Evolutionary conservation across 2,113 vertebrate genomes (phyloP).

Genomic region (Callipepla californica): DNA sequence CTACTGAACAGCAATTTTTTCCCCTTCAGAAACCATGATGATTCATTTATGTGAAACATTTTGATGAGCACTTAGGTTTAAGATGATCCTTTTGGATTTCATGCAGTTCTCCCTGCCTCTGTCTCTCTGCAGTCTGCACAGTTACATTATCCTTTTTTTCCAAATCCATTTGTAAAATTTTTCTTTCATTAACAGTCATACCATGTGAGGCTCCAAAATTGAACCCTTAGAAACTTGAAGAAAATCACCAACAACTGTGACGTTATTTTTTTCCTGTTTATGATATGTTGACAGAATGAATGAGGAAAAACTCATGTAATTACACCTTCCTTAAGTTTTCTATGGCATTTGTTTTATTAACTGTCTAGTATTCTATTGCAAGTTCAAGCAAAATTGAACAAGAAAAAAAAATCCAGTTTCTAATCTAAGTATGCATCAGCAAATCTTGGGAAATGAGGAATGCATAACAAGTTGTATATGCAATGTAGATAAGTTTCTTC

Average conservation of each 20-base stretch:
- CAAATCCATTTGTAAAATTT: neutral
- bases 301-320: neutral
- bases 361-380: neutral
- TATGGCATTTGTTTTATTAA: neutral
- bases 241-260: neutral
- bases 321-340: neutral
- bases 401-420: neutral
- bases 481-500: neutral
- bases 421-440: neutral
- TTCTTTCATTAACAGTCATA: neutral
- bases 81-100: neutral
- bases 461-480: neutral
- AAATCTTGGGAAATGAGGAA: neutral
- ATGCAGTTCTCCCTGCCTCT: neutral
- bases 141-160: neutral
- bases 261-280: neutral
- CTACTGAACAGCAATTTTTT: neutral
- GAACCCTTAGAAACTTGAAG: neutral
- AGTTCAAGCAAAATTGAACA: neutral
- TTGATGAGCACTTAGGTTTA: neutral
- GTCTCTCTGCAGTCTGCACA: neutral
- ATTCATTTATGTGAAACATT: neutral
- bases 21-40: neutral
- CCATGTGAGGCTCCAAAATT: neutral
- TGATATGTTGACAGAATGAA: neutral